These are phyloP conservation scores for Paramormyrops hopkinsi DNA, from an alignment of 2,797 vertebrate species.

Conservation along the genomic window DNA sequence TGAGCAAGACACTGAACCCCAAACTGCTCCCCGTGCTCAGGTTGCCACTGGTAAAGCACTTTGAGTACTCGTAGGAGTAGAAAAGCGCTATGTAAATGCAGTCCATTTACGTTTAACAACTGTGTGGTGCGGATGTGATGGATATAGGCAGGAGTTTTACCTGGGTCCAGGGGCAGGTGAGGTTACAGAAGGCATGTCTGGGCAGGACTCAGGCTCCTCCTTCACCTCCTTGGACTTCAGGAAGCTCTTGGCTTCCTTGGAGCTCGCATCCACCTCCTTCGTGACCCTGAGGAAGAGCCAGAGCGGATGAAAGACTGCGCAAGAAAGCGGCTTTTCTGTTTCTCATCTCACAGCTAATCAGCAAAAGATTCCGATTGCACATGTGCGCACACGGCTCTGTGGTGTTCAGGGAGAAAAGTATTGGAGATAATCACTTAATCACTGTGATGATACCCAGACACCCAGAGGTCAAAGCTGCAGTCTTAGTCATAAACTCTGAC, in stretches of 20 bases:
- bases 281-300: constrained; percentile 64
- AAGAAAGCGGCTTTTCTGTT: background rate
- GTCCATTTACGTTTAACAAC: background rate
- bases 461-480: background rate
- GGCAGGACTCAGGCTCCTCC: constrained; percentile 27
- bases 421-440: background rate
- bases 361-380: background rate
- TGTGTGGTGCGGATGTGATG: background rate
- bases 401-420: background rate
- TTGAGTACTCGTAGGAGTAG: no score
- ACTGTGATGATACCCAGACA: background rate
- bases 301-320: background rate
- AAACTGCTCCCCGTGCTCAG: no score
- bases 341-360: background rate
- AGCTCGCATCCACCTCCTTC: constrained; percentile 81
- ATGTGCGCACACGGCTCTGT: constrained; percentile 2
- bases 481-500: background rate
- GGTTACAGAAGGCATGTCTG: constrained; percentile 14
- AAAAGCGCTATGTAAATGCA: no score
- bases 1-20: no score
- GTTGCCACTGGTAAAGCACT: no score
- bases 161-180: constrained; percentile 50
- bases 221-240: constrained; percentile 68
- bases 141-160: constrained; percentile 34
- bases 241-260: constrained; percentile 79